Evolutionary conservation across 2,888 invertebrate species (phyloP).

Genomic region (Scaptomyza cyrtandrae): DNA sequence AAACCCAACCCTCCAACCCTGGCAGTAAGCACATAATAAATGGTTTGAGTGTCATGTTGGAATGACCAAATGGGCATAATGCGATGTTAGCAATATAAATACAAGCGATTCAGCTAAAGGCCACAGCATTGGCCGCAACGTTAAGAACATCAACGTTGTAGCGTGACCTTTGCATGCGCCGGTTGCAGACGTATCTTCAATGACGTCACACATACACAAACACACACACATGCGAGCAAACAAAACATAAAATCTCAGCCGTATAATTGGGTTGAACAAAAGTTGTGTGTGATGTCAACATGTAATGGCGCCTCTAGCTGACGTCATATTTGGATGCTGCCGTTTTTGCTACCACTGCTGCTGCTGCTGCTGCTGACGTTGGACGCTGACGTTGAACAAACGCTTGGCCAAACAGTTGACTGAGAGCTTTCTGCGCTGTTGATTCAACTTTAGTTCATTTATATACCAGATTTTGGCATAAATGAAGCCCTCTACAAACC

Average conservation of each 20-base stretch:
- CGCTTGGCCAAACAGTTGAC: slow-evolving; percentile 13
- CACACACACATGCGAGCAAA: background rate
- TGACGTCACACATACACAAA: slow-evolving; percentile 60
- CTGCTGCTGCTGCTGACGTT: background rate
- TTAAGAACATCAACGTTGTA: slow-evolving; percentile 12
- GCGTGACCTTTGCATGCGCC: slow-evolving; percentile 59
- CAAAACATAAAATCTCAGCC: slow-evolving; percentile 41
- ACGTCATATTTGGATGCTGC: slow-evolving; percentile 45
- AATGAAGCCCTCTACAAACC: slow-evolving; percentile 37
- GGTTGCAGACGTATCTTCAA: slow-evolving; percentile 50
- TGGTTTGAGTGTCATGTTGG: slow-evolving; percentile 36
- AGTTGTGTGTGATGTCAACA: slow-evolving; percentile 21
- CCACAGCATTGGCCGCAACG: slow-evolving; percentile 31
- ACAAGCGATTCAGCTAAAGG: slow-evolving; percentile 43
- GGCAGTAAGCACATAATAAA: slow-evolving; percentile 23
- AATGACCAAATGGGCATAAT: slow-evolving; percentile 49
- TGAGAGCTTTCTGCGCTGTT: slow-evolving; percentile 56
- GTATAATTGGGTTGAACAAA: slow-evolving; percentile 28
- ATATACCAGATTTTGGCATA: slow-evolving; percentile 58
- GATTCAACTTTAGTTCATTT: slow-evolving; percentile 65
- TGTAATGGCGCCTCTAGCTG: slow-evolving; percentile 28
- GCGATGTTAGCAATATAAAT: slow-evolving; percentile 50
- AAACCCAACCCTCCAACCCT: slow-evolving; percentile 5
- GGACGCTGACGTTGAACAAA: slow-evolving; percentile 15
- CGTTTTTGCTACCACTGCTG: background rate